Evolutionary conservation across 2,888 invertebrate species (phyloP).

Genomic region (Apodemia mormo): DNA sequence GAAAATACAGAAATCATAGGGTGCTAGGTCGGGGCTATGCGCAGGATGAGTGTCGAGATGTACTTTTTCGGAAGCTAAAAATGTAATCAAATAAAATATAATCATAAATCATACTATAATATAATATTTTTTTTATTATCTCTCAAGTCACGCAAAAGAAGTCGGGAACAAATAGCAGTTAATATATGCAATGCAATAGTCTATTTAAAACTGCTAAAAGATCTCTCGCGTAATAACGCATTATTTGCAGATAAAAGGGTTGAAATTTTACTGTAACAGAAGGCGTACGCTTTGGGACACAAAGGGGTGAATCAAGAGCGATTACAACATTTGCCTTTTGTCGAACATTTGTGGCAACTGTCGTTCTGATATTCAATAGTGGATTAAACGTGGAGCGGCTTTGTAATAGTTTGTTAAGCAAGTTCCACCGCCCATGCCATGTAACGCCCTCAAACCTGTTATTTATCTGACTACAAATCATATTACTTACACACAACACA

Average conservation of each 20-base stretch:
- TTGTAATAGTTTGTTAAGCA: constrained; percentile 33
- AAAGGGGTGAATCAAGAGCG: constrained; percentile 45
- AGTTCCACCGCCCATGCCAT: constrained; percentile 50
- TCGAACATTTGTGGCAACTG: constrained; percentile 31
- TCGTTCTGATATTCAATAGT: constrained; percentile 28
- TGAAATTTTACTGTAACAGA: constrained; percentile 55
- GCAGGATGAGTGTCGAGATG: no score
- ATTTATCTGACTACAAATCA: constrained; percentile 60
- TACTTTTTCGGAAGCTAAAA: no score
- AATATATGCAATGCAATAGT: no score
- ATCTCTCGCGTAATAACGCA: neutral
- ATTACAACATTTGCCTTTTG: constrained; percentile 37
- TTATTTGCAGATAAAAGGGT: constrained; percentile 49
- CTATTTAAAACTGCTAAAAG: neutral
- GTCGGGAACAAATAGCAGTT: no score
- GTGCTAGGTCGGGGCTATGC: no score
- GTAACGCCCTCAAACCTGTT: constrained; percentile 57
- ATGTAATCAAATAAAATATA: no score
- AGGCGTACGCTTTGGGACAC: constrained; percentile 52
- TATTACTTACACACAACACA: constrained; percentile 34
- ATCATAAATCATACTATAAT: no score
- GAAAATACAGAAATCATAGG: no score
- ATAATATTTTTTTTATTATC: no score
- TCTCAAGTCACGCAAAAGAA: no score
- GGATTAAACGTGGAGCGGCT: constrained; percentile 26